phyloP scores from a whole-genome alignment of 2,888 invertebrate species.

The Mycogona germanica region DNA sequence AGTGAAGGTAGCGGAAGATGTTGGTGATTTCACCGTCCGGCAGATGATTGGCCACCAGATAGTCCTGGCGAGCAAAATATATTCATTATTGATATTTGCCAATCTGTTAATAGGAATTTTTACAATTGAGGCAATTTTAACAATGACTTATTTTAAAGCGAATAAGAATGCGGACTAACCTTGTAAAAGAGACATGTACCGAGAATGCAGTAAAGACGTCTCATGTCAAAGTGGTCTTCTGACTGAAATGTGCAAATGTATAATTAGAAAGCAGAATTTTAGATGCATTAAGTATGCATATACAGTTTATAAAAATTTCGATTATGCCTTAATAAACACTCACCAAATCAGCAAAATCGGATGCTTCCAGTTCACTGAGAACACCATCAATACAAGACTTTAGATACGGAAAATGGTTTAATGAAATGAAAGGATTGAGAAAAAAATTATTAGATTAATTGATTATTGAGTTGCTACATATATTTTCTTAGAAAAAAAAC shows the following conservation, averaged over 20 bases:
- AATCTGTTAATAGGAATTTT: constrained; percentile 47
- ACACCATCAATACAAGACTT: constrained; percentile 56
- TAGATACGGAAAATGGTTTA: constrained; percentile 27
- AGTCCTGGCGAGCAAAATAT: constrained; percentile 55
- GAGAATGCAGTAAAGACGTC: constrained; percentile 53
- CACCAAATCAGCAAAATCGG: constrained; percentile 81
- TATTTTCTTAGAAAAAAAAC: not conserved
- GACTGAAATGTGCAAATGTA: constrained; percentile 26
- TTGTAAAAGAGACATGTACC: constrained; percentile 35
- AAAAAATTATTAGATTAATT: not conserved
- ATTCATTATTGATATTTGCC: no score
- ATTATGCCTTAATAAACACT: not conserved
- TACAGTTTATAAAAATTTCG: not conserved
- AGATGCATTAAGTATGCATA: not conserved
- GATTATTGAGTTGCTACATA: not conserved
- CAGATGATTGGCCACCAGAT: constrained; percentile 64
- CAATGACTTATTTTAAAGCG: no score
- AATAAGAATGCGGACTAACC: no score
- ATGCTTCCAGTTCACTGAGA: constrained; percentile 75
- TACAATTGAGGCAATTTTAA: constrained; percentile 25
- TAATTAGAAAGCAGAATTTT: not conserved
- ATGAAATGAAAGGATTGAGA: not conserved
- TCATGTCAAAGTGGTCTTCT: constrained; percentile 48
- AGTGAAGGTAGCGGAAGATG: constrained; percentile 57
- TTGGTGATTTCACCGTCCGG: constrained; percentile 58